Conservation (phyloP, 2,888 invertebrate genomes). For the Alentia gelatinosa region DNA sequence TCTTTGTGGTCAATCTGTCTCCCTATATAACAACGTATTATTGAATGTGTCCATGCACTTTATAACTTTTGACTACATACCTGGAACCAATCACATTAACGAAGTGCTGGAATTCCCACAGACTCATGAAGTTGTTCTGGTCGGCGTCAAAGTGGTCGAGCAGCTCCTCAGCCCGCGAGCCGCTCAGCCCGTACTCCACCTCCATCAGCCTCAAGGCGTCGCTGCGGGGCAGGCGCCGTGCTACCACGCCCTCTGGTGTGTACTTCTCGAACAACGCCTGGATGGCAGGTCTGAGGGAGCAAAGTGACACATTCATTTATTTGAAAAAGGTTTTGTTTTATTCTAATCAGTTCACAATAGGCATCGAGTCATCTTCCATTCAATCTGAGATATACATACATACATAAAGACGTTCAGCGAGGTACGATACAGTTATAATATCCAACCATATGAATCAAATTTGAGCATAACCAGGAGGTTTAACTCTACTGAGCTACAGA, state of each 20-base stretch:
- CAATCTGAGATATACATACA: too few species aligned
- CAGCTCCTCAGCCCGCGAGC: constrained; percentile 68
- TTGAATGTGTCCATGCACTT: too few species aligned
- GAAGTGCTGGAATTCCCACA: constrained; percentile 76
- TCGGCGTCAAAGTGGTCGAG: constrained; percentile 75
- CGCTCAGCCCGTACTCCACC: constrained; percentile 69
- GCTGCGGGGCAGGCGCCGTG: constrained; percentile 68
- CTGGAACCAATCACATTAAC: constrained; percentile 69
- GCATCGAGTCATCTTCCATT: too few species aligned
- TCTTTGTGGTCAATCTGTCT: too few species aligned
- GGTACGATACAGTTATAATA: too few species aligned
- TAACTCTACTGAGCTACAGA: too few species aligned
- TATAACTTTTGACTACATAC: constrained; percentile 65
- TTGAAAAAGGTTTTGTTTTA: not conserved
- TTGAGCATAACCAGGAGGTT: too few species aligned
- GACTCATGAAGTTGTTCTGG: constrained; percentile 69
- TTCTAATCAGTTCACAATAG: too few species aligned
- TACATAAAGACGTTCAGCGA: too few species aligned
- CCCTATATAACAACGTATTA: too few species aligned
- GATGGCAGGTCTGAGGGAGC: constrained; percentile 68
- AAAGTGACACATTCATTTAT: not conserved
- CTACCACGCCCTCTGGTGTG: constrained; percentile 66
- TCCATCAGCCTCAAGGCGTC: constrained; percentile 69
- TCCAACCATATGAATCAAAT: too few species aligned
- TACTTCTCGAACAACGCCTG: constrained; percentile 73